A percentile compares a stretch with the other conserved stretches of the same genome.
These are phyloP conservation scores for Microcebus jonahi DNA, from an alignment of 2,113 vertebrate genomes.

Conservation along the genomic window DNA sequence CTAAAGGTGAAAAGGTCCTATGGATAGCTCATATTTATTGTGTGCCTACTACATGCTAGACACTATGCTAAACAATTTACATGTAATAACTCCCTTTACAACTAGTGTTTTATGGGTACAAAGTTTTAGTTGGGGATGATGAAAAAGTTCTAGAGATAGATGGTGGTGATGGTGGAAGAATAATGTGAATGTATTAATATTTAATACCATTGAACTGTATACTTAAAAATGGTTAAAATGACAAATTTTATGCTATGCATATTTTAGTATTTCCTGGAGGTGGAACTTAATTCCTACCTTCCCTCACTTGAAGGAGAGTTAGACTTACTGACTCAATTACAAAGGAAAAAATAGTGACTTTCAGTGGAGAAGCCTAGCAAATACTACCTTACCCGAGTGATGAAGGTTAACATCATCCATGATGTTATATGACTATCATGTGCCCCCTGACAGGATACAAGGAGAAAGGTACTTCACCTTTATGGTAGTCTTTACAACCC, in stretches of 20 bases:
- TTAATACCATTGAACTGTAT: background rate
- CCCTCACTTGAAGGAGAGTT: background rate
- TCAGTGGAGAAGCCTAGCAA: background rate
- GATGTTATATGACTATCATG: background rate
- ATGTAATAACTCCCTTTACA: background rate
- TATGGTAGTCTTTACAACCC: background rate
- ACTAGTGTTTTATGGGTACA: background rate
- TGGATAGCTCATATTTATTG: background rate
- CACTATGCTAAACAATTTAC: background rate
- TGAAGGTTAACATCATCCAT: background rate
- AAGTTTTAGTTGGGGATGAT: background rate
- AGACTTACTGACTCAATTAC: slow-evolving; percentile 10
- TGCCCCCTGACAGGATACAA: background rate
- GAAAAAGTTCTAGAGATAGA: background rate
- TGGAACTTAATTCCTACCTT: background rate
- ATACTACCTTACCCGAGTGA: background rate
- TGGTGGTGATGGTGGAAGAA: background rate
- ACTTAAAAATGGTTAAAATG: background rate
- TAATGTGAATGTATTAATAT: background rate
- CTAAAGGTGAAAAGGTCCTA: background rate
- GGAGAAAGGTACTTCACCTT: background rate
- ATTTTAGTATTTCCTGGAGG: background rate
- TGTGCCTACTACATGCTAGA: background rate
- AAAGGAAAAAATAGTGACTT: background rate
- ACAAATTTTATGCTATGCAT: background rate